These are phyloP conservation scores for Marcusenius ussheri DNA, from an alignment of 2,113 vertebrate genomes.

Conservation along the genomic window DNA sequence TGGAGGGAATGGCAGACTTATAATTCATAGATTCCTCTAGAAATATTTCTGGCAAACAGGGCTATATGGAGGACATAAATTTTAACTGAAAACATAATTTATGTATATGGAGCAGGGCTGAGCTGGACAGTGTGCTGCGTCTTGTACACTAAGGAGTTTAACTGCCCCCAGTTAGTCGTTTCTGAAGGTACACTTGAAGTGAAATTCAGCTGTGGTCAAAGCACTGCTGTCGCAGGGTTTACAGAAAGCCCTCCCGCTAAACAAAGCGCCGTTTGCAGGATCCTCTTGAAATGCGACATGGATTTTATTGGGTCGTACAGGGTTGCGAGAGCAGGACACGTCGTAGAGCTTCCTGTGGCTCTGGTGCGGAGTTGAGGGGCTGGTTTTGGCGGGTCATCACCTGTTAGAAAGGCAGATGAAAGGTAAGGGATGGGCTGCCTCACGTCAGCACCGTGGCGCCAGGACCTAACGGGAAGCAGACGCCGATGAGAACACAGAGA, in stretches of 20 bases:
- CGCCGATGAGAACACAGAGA: not conserved
- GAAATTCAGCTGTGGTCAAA: not conserved
- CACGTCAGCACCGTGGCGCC: not conserved
- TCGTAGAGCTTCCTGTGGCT: no score
- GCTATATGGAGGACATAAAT: not conserved
- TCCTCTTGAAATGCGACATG: not conserved
- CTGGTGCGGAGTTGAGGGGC: not conserved
- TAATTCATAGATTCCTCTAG: not conserved
- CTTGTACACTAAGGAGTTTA: not conserved
- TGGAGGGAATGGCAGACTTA: not conserved
- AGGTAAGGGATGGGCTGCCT: not conserved
- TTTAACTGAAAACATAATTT: not conserved
- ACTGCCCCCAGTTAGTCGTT: not conserved
- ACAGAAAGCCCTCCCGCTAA: not conserved
- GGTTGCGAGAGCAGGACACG: not conserved
- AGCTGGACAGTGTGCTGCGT: not conserved
- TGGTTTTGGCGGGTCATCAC: not conserved
- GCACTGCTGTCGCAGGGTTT: not conserved
- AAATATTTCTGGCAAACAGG: not conserved
- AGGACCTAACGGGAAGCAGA: not conserved
- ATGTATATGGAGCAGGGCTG: not conserved
- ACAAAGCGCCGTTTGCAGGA: not conserved
- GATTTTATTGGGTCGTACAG: not conserved
- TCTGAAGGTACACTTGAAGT: not conserved
- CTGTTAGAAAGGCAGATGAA: conserved; percentile 4